phyloP scores from a whole-genome alignment of 2,113 vertebrate genomes.

The Pygoscelis antarcticus region DNA sequence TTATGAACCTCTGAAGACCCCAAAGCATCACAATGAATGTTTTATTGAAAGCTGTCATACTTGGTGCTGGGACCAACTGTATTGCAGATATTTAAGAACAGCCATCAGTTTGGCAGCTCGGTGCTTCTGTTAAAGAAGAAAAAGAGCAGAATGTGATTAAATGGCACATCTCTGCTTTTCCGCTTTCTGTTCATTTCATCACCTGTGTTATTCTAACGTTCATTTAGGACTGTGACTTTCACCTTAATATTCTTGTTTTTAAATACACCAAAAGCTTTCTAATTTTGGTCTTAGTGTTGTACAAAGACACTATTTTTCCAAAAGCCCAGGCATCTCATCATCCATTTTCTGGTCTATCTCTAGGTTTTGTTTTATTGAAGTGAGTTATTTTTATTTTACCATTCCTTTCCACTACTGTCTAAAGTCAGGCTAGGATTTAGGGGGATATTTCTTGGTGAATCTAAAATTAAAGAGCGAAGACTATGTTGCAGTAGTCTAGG shows the following conservation, averaged over 20 bases:
- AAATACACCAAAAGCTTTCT: neutral
- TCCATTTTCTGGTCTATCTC: neutral
- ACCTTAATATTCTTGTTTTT: neutral
- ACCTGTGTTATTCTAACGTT: neutral
- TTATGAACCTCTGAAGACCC: conserved; percentile 73
- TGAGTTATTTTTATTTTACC: neutral
- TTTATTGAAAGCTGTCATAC: conserved; percentile 70
- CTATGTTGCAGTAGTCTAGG: neutral
- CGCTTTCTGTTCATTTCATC: neutral
- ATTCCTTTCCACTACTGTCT: neutral
- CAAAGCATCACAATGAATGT: conserved; percentile 72
- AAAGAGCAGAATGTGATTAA: neutral
- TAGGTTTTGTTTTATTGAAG: neutral
- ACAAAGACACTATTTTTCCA: neutral
- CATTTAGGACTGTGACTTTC: neutral
- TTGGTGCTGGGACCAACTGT: conserved; percentile 9
- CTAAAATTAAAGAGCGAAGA: neutral
- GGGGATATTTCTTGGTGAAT: neutral
- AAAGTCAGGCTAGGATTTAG: neutral
- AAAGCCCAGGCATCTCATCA: neutral
- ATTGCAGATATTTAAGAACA: conserved; percentile 70
- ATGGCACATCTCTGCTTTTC: neutral
- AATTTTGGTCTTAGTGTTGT: neutral
- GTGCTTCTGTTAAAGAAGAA: neutral
- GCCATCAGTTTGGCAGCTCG: neutral